These are phyloP conservation scores for Torymus aiolomorphi DNA, from an alignment of 2,888 invertebrate species.

Conservation along the genomic window DNA sequence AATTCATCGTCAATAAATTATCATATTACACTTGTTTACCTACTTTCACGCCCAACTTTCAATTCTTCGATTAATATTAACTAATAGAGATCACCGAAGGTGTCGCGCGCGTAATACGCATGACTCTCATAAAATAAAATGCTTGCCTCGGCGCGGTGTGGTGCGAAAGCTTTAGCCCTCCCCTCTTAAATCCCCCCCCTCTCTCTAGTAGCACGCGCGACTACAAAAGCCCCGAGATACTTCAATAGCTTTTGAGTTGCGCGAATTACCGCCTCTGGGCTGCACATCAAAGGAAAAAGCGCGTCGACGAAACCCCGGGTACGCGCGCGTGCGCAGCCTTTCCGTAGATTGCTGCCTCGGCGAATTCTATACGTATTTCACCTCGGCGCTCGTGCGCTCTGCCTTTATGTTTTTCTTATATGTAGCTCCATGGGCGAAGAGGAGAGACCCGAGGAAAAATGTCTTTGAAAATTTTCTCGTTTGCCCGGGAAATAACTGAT, in stretches of 20 bases:
- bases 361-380: slow-evolving; percentile 53
- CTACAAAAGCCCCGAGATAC: slow-evolving; percentile 60
- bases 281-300: slow-evolving; percentile 62
- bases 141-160: slow-evolving; percentile 1
- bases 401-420: slow-evolving; percentile 34
- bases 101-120: slow-evolving; percentile 1
- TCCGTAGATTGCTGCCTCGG: slow-evolving; percentile 54
- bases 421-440: background rate
- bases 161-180: background rate
- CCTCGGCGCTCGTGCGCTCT: background rate
- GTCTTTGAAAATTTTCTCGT: slow-evolving; percentile 46
- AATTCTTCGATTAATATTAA: no score
- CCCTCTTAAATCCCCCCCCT: background rate
- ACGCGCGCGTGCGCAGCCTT: slow-evolving; percentile 36
- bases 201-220: slow-evolving; percentile 38
- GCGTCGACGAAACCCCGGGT: slow-evolving; percentile 44
- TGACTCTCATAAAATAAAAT: slow-evolving; percentile 24
- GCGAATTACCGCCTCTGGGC: slow-evolving; percentile 64
- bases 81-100: background rate
- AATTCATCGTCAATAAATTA: no score
- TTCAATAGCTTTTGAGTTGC: slow-evolving; percentile 64
- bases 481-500: slow-evolving; percentile 8
- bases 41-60: no score
- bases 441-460: slow-evolving; percentile 20
- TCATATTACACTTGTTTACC: no score